phyloP scores from a whole-genome alignment of 2,888 invertebrate species.

The Nomada ruficornis region DNA sequence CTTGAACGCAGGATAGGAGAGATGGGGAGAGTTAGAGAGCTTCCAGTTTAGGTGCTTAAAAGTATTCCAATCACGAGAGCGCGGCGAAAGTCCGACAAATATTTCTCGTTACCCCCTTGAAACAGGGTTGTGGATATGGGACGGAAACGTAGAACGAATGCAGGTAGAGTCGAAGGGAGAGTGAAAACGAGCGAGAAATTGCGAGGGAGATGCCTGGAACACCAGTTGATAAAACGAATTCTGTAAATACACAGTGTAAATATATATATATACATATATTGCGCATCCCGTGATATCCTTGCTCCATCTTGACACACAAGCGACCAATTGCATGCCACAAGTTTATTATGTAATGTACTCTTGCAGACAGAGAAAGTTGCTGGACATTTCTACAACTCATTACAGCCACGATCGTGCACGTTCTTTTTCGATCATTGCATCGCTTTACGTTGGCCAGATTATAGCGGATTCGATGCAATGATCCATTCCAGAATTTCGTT shows the following conservation, averaged over 20 bases:
- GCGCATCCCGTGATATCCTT: slow-evolving; percentile 67
- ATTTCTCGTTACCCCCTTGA: slow-evolving; percentile 64
- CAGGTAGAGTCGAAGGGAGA: slow-evolving; percentile 30
- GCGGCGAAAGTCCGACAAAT: slow-evolving; percentile 68
- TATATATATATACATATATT: slow-evolving; percentile 47
- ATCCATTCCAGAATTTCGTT: neutral
- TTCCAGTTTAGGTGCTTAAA: slow-evolving; percentile 71
- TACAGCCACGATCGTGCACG: slow-evolving; percentile 62
- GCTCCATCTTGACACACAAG: slow-evolving; percentile 71
- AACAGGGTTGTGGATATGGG: slow-evolving; percentile 51
- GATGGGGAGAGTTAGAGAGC: slow-evolving; percentile 43
- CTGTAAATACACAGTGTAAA: slow-evolving; percentile 13
- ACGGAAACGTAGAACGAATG: slow-evolving; percentile 20
- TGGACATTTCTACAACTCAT: slow-evolving; percentile 46
- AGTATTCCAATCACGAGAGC: slow-evolving; percentile 78
- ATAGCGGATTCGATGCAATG: slow-evolving; percentile 73
- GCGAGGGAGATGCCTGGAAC: slow-evolving; percentile 17
- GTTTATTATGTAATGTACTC: slow-evolving; percentile 54
- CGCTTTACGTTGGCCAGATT: slow-evolving; percentile 75
- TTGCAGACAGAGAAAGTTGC: slow-evolving; percentile 35
- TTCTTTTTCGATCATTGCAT: slow-evolving; percentile 63
- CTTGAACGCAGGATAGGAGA: slow-evolving; percentile 32
- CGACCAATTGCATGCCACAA: slow-evolving; percentile 65
- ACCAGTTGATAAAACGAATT: slow-evolving; percentile 15
- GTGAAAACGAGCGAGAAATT: slow-evolving; percentile 31